Evolutionary conservation across 2,113 vertebrate genomes (phyloP), one percentile per base, ranked within the genome.

Genomic region (Coryphaenoides rupestris): DNA sequence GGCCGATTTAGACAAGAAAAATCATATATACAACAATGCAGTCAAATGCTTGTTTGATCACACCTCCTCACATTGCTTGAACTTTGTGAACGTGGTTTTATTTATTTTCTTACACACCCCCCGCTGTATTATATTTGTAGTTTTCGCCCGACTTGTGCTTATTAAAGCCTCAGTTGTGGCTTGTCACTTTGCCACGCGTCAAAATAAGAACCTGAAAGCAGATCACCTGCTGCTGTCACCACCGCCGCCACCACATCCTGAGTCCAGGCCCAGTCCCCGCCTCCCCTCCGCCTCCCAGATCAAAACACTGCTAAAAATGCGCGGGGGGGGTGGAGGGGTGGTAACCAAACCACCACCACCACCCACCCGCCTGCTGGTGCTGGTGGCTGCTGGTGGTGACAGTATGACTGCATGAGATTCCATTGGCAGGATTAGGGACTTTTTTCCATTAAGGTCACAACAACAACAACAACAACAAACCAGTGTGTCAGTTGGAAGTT

Each of bases 351-450:
- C 77, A 83, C 82, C 79, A 82, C 71, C 66, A 60, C 61, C n/a
- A n/a, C n/a, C n/a, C n/a, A n/a, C n/a, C n/a, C n/a, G n/a, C n/a
- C n/a, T n/a, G n/a, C n/a, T n/a, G n/a, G n/a, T n/a, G n/a, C n/a
- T n/a, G n/a, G n/a, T n/a, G n/a, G n/a, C 73, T 69, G 68, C 17
- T 0, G 59, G 17, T 19, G 19, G 54, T 5, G 21, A 22, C 54
- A 55, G 63, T 72, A 68, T 77, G 77, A 77, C 78, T 80, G 78
- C 71, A 62, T n/a, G 47, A 16, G 1, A n/a, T 70, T 74, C 76
- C 76, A 60, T 66, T 68, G 79, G 75, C 65, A 70, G 82, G 87
- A 87, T 88, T 87, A 86, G 72, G 72, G 67, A 82, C 81, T 82
- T 87, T 82, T 87, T 80, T 63, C 75, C 69, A 70, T 72, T 76